phyloP scores from a whole-genome alignment of 2,113 vertebrate species.

The Nothoprocta pentlandii region DNA sequence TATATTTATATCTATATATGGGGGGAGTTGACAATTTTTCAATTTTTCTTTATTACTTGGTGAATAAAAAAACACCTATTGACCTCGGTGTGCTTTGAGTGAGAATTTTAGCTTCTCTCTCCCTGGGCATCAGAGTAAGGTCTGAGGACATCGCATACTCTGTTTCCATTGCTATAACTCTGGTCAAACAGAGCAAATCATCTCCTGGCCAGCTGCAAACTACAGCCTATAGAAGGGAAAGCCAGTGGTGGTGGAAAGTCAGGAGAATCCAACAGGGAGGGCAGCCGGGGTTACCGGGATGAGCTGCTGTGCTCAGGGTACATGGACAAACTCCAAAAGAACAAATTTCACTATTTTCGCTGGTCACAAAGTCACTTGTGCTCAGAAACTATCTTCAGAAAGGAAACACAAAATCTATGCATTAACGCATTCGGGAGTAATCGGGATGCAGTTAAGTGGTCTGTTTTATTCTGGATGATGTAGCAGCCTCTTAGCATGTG shows the following conservation, averaged over 20 bases:
- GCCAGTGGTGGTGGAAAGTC: not conserved
- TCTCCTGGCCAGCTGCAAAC: not conserved
- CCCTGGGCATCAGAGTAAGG: not conserved
- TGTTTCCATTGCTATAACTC: not conserved
- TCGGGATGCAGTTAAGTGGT: not conserved
- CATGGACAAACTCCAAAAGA: not conserved
- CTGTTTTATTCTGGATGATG: not conserved
- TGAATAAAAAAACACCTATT: not conserved
- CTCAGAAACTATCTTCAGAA: not conserved
- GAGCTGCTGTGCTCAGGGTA: not conserved
- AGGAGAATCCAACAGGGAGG: not conserved
- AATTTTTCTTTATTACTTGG: not conserved
- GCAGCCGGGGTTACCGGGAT: accelerated
- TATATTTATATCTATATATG: too few species aligned
- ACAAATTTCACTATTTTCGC: not conserved
- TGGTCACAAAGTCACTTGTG: not conserved
- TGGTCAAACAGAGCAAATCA: not conserved
- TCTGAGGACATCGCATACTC: not conserved
- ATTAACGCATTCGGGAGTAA: not conserved
- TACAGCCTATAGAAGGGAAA: not conserved
- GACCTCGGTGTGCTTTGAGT: not conserved
- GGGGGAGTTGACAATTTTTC: not conserved
- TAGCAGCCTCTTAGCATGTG: not conserved
- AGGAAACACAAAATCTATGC: not conserved
- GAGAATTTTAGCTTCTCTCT: not conserved